Percentiles rank a stretch among this genome's conserved stretches.
phyloP scores from a whole-genome alignment of 2,113 vertebrate species.

The Tiliqua scincoides region DNA sequence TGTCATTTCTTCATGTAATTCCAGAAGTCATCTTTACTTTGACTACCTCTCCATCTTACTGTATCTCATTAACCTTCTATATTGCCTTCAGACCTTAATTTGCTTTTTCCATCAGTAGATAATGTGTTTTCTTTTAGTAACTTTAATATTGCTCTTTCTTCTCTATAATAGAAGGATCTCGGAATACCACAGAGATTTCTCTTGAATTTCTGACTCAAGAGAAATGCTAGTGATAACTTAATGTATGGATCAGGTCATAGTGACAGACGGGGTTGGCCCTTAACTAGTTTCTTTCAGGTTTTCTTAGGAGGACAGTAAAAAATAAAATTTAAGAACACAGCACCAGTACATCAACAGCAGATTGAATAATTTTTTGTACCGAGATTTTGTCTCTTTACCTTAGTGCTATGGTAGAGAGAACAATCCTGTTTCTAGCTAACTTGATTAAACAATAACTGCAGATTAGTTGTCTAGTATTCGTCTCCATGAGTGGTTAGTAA shows the following conservation, averaged over 20 bases:
- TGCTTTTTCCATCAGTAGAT: neutral
- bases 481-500: neutral
- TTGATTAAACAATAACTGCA: neutral
- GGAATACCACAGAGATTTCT: neutral
- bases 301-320: neutral
- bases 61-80: neutral
- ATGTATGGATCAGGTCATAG: neutral
- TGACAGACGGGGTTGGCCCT: no score
- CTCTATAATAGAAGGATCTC: conserved; percentile 8
- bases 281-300: neutral
- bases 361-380: neutral
- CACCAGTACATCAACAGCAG: neutral
- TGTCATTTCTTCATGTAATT: neutral
- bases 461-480: neutral
- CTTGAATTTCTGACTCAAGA: neutral
- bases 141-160: neutral
- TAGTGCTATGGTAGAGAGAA: neutral
- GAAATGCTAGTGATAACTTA: neutral
- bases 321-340: neutral
- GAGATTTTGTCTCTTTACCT: neutral
- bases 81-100: neutral
- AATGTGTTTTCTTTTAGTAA: neutral
- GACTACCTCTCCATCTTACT: no score
- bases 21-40: neutral
- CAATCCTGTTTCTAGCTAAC: neutral